A percentile compares a stretch with the other conserved stretches of the same genome.
Evolutionary conservation across 2,113 vertebrate genomes (phyloP).

Genomic region (Propithecus coquereli): DNA sequence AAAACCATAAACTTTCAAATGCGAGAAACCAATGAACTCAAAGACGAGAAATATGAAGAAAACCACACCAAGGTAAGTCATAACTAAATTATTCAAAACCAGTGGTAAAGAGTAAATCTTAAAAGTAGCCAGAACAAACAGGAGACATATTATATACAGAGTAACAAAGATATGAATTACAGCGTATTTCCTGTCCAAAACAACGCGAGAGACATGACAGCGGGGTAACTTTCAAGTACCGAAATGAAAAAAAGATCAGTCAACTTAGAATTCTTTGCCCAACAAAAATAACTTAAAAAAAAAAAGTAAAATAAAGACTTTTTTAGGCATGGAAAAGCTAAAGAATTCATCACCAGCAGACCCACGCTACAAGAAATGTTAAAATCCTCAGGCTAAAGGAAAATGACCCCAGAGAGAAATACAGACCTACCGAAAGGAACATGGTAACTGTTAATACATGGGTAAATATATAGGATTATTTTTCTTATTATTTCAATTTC

Average conservation of each 20-base stretch:
- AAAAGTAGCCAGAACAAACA: background rate
- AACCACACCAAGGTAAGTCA: background rate
- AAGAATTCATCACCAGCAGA: background rate
- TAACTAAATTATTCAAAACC: conserved; percentile 15
- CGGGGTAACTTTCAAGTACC: background rate
- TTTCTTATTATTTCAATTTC: conserved; percentile 29
- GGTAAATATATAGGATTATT: background rate
- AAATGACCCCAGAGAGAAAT: background rate
- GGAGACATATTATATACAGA: background rate
- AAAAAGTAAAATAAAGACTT: conserved; percentile 5
- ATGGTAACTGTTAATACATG: background rate
- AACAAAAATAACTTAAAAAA: conserved; percentile 20
- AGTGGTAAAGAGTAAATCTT: conserved; percentile 16
- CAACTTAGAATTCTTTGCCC: background rate
- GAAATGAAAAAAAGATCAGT: background rate
- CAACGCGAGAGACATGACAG: background rate
- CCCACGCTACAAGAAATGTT: background rate
- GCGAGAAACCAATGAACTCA: conserved; percentile 12
- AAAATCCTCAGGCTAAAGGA: background rate
- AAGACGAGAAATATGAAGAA: conserved; percentile 12
- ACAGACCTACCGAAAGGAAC: background rate
- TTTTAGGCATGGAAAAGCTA: conserved; percentile 1
- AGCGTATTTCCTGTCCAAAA: conserved; percentile 35
- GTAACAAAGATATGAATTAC: background rate
- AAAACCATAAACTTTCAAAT: conserved; percentile 8